Percentiles rank a stretch among this genome's conserved stretches.
Conservation (phyloP, 1,140 invertebrate species). For the Leptinotarsa texana region DNA sequence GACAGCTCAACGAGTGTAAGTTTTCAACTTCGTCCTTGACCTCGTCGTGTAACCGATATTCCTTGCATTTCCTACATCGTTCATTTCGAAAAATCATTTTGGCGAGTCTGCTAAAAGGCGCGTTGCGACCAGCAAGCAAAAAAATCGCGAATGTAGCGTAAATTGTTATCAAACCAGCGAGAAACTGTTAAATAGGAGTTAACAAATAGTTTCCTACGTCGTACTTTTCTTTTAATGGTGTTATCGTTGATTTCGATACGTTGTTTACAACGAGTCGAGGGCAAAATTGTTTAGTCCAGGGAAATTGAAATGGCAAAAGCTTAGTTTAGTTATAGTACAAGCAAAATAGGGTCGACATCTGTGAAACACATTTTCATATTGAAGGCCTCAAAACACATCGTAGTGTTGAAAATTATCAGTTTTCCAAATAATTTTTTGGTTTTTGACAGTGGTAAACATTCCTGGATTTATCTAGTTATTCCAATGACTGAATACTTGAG, state of each 20-base stretch:
- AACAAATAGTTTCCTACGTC: neutral
- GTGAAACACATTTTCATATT: neutral
- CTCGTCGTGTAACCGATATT: too few species aligned
- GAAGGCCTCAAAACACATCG: neutral
- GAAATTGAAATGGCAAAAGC: neutral
- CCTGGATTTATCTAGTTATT: too few species aligned
- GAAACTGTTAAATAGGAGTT: neutral
- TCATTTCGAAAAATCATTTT: neutral
- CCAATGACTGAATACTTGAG: too few species aligned
- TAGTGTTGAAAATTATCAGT: neutral
- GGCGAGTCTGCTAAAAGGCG: neutral
- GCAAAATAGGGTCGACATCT: neutral
- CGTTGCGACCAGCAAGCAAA: neutral
- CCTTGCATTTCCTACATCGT: neutral
- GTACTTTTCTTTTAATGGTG: neutral
- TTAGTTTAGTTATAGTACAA: neutral
- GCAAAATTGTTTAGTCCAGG: neutral
- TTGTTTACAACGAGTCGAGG: neutral
- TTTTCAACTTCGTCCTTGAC: too few species aligned
- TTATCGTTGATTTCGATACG: neutral
- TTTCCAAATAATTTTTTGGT: neutral
- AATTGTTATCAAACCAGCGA: neutral
- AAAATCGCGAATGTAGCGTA: neutral
- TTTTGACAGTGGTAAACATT: too few species aligned
- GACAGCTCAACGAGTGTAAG: too few species aligned